phyloP scores from a whole-genome alignment of 2,113 vertebrate genomes.

The Brachionichthys hirsutus region DNA sequence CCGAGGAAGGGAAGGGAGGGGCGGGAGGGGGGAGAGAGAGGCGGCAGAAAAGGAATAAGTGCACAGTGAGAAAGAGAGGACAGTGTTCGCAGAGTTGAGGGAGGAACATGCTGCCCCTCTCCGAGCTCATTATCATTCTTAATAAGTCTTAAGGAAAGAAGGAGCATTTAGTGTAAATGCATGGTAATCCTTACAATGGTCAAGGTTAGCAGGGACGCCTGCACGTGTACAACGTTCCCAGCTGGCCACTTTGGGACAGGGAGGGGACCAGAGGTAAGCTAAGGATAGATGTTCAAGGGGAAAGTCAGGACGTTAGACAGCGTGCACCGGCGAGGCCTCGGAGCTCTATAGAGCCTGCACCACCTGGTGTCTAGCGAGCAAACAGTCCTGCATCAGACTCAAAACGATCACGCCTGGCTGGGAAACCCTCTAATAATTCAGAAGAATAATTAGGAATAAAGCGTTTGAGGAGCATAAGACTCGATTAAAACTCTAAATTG shows the following conservation, averaged over 20 bases:
- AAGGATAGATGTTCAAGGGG: conserved; percentile 73
- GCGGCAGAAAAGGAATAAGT: conserved; percentile 32
- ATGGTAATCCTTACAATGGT: conserved; percentile 97
- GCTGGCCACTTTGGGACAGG: conserved; percentile 70
- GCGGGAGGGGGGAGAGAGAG: conserved; percentile 63
- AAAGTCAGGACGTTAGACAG: conserved; percentile 55
- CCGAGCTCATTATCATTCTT: conserved; percentile 99
- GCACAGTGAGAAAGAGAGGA: conserved; percentile 69
- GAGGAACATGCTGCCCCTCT: conserved; percentile 89
- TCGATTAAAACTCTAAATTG: conserved; percentile 36
- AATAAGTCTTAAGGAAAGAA: conserved; percentile 99
- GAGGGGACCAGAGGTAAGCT: conserved; percentile 60
- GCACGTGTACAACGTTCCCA: conserved; percentile 82
- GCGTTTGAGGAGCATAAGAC: conserved; percentile 13
- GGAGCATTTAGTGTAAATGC: conserved; percentile 97
- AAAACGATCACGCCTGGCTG: conserved; percentile 30
- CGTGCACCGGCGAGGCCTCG: conserved; percentile 63
- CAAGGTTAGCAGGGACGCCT: conserved; percentile 98
- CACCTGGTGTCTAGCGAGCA: conserved; percentile 60
- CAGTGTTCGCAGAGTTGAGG: conserved; percentile 77
- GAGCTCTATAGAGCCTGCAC: conserved; percentile 43
- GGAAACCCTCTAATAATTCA: conserved; percentile 20
- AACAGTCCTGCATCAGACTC: conserved; percentile 43
- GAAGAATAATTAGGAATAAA: not conserved
- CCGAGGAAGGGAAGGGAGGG: conserved; percentile 35